Base-by-base conservation (phyloP, 1,140 invertebrate genomes). In the Zaprionus taronus region DNA sequence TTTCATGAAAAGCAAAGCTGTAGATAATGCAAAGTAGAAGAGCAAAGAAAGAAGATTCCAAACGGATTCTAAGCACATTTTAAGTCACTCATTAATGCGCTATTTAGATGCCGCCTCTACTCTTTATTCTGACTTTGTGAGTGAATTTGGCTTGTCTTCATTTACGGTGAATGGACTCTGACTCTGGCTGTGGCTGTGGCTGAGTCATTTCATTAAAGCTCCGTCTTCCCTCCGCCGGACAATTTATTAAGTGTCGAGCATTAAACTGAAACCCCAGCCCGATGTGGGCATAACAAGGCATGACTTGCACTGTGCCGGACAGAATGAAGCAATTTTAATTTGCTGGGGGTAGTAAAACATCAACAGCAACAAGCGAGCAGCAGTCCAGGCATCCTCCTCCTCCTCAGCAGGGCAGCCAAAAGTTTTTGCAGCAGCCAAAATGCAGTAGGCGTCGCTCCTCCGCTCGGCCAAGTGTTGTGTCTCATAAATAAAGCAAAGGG, bases 281-380 rank as follows among this genome's bases (percentile, higher is more conserved):
- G 73, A 67, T 67, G 55, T 49, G 67, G 57, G 63, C 73, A 67
- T 70, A 86, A 77, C 77, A 77, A 87, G 80, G 63, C 76, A 72
- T 85, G 82, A 84, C 82, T 87, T 73, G 72, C 80, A 80, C 69
- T 53, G 67, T 72, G 53, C 57, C 77, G 77, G 65, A 71, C 72
- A 79, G 72, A 79, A 90, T 85, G 85, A 89, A 89, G 85, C 82
- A 90, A 91, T 89, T 89, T 89, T 89, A 90, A 89, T 89, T 81
- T 89, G 75, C 73, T 87, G 72, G 72, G 76, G 76, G 73, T 84
- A 90, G 83, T 86, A 84, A 89, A 89, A 89, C 84, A 89, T 89
- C 85, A 90, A 74, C 78, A 78, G 66, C 70, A 80, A 78, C 83
- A 85, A 80, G 70, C 75, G 65, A 56, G 51, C 53, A 56, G 51